Conservation (phyloP, 2,797 vertebrate species). For the Hybognathus amarus region DNA sequence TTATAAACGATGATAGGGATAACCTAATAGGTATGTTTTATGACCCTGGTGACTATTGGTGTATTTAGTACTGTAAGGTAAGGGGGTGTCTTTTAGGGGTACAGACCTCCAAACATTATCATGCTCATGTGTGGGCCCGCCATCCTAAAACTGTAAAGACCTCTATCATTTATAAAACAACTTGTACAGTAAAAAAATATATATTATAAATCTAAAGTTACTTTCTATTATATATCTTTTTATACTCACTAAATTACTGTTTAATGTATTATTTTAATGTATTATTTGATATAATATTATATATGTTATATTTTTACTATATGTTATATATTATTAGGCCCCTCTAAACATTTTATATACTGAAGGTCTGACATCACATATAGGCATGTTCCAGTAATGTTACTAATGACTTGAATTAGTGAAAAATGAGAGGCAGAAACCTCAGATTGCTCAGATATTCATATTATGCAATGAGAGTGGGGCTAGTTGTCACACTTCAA, state of each 20-base stretch:
- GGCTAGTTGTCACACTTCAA: not conserved
- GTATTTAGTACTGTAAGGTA: slow-evolving; percentile 27
- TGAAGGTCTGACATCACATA: slow-evolving; percentile 40
- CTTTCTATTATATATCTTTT: no score
- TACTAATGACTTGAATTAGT: slow-evolving; percentile 52
- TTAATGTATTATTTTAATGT: not conserved
- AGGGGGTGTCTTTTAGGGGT: not conserved
- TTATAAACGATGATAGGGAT: not conserved
- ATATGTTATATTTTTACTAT: no score
- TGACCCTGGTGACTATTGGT: not conserved
- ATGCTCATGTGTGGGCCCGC: no score
- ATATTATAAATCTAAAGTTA: no score
- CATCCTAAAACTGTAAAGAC: not conserved
- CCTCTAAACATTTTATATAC: slow-evolving; percentile 27
- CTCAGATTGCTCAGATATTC: slow-evolving; percentile 61
- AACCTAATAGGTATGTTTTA: not conserved
- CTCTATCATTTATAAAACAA: slow-evolving; percentile 57
- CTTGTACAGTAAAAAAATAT: not conserved
- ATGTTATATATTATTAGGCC: no score
- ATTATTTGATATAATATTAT: no score
- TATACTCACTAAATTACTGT: not conserved
- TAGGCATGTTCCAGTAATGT: slow-evolving; percentile 65
- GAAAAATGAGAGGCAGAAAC: not conserved
- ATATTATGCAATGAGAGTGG: slow-evolving; percentile 54
- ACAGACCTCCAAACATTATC: not conserved